Conservation (phyloP, 64 coral and sea anemone species). For the Anthopleura sola region DNA sequence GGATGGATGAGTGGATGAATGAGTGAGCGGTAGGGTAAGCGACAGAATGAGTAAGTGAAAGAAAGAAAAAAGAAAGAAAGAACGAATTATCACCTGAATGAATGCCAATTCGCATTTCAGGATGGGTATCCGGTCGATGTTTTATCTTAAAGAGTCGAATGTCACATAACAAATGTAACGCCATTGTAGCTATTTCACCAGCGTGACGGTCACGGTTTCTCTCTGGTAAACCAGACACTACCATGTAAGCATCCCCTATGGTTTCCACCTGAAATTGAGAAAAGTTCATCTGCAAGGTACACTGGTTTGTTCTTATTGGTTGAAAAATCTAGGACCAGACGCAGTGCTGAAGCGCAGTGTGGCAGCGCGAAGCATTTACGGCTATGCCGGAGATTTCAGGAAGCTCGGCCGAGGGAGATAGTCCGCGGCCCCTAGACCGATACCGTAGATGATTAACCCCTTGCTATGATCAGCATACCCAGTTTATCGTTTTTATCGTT, state of each 20-base stretch:
- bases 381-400: too few relatives aligned
- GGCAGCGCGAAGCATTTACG: background rate
- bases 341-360: too few relatives aligned
- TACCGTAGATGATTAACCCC: too few relatives aligned
- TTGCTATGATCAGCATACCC: too few relatives aligned
- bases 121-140: constrained; percentile 9
- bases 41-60: background rate
- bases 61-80: background rate
- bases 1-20: background rate
- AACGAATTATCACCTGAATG: background rate
- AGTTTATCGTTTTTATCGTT: too few relatives aligned
- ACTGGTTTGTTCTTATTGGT: too few relatives aligned
- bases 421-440: too few relatives aligned
- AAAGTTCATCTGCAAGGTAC: too few relatives aligned
- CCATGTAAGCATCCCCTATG: constrained; percentile 26
- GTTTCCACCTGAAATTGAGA: constrained; percentile 2
- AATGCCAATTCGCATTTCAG: constrained; percentile 1
- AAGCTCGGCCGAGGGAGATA: too few relatives aligned
- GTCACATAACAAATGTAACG: constrained; percentile 28
- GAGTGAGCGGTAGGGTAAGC: too few relatives aligned
- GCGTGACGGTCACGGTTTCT: constrained; percentile 25
- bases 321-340: too few relatives aligned
- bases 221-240: constrained; percentile 13
- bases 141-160: constrained; percentile 17
- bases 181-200: constrained; percentile 18